Conservation (phyloP, 1,140 invertebrate species). For the Drosophila punjabiensis region DNA sequence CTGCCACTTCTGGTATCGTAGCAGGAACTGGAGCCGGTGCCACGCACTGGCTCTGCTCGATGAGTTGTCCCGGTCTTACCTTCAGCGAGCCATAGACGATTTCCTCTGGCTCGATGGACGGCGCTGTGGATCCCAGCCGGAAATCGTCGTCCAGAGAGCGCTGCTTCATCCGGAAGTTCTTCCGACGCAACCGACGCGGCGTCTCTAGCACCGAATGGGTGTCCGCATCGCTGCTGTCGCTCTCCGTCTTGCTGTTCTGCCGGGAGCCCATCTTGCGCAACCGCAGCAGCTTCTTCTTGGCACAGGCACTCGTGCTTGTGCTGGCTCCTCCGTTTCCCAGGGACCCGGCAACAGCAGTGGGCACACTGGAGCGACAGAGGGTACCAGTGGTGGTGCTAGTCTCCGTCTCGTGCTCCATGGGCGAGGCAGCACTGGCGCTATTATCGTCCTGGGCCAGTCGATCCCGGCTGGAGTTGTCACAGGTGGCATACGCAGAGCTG, state of each 20-base stretch:
- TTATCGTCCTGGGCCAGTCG: slow-evolving; percentile 63
- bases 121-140: slow-evolving; percentile 42
- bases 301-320: slow-evolving; percentile 26
- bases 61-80: slow-evolving; percentile 80
- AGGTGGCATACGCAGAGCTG: slow-evolving; percentile 57
- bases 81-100: slow-evolving; percentile 71
- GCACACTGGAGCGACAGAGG: slow-evolving; percentile 47
- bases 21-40: slow-evolving; percentile 13
- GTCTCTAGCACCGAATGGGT: slow-evolving; percentile 85
- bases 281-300: slow-evolving; percentile 79
- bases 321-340: slow-evolving; percentile 18
- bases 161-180: slow-evolving; percentile 81
- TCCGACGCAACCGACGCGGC: slow-evolving; percentile 75
- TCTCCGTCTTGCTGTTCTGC: slow-evolving; percentile 85
- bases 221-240: slow-evolving; percentile 85
- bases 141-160: slow-evolving; percentile 78
- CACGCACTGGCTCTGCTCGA: slow-evolving; percentile 75
- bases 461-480: slow-evolving; percentile 60
- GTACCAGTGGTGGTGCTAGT: slow-evolving; percentile 70
- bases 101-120: slow-evolving; percentile 42
- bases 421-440: slow-evolving; percentile 68
- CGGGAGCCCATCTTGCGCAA: slow-evolving; percentile 84
- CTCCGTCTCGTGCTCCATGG: slow-evolving; percentile 72
- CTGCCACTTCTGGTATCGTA: no score
- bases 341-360: slow-evolving; percentile 6